These are phyloP conservation scores for Leucophenga montana DNA, from an alignment of 2,888 invertebrate species.

Conservation along the genomic window DNA sequence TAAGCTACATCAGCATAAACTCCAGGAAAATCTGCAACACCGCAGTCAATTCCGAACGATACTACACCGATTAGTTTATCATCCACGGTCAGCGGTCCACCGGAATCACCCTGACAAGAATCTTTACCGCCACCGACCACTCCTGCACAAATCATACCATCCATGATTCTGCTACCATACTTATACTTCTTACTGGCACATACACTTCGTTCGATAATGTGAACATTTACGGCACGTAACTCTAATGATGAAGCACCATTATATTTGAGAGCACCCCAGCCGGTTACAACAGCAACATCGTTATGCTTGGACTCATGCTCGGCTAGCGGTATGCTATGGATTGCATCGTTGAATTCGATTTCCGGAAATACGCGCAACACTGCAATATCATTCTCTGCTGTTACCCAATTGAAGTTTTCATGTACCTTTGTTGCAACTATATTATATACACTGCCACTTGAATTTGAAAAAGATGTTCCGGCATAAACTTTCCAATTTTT, in stretches of 20 bases:
- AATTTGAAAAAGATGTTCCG: slow-evolving; percentile 74
- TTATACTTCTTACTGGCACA: slow-evolving; percentile 72
- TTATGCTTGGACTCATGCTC: slow-evolving; percentile 43
- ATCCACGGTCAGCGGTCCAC: slow-evolving; percentile 63
- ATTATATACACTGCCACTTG: slow-evolving; percentile 49
- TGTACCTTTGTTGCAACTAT: slow-evolving; percentile 52
- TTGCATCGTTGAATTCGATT: slow-evolving; percentile 69
- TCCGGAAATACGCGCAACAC: slow-evolving; percentile 74
- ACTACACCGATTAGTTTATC: slow-evolving; percentile 61
- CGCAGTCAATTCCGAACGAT: slow-evolving; percentile 67
- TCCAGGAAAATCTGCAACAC: slow-evolving; percentile 55
- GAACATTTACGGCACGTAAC: slow-evolving; percentile 73
- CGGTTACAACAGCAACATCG: slow-evolving; percentile 51
- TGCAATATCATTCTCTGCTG: slow-evolving; percentile 77
- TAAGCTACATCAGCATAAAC: slow-evolving; percentile 58
- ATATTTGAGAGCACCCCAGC: slow-evolving; percentile 58
- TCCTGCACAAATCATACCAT: slow-evolving; percentile 58
- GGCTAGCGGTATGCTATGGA: slow-evolving; percentile 72
- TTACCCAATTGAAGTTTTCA: slow-evolving; percentile 70
- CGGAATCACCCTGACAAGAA: slow-evolving; percentile 67
- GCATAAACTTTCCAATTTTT: slow-evolving; percentile 72
- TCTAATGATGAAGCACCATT: slow-evolving; percentile 67
- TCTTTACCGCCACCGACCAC: slow-evolving; percentile 52
- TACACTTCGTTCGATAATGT: slow-evolving; percentile 65
- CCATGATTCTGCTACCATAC: slow-evolving; percentile 45